Evolutionary conservation across 2,888 invertebrate genomes (phyloP).

Genomic region (Campaea margaritaria): DNA sequence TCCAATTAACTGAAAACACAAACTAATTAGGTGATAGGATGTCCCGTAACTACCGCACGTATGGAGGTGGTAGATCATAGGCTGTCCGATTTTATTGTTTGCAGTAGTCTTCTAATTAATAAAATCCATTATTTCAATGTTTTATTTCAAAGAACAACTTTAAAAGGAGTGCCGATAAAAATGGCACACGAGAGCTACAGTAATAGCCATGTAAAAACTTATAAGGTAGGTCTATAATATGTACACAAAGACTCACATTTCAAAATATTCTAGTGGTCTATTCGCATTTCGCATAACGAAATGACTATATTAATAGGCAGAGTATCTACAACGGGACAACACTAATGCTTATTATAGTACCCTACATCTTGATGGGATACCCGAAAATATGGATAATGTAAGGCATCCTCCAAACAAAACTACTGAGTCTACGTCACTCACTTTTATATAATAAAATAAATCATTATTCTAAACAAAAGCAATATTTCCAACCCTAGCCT

Average conservation of each 20-base stretch:
- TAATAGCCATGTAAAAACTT: slow-evolving; percentile 75
- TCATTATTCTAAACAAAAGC: slow-evolving; percentile 11
- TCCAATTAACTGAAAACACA: too few relatives aligned
- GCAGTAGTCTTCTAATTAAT: too few relatives aligned
- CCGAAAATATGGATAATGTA: not conserved
- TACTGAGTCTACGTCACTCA: not conserved
- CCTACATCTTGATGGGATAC: slow-evolving; percentile 2
- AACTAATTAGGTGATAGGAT: too few relatives aligned
- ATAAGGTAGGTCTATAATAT: slow-evolving; percentile 54
- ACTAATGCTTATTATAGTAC: slow-evolving; percentile 1
- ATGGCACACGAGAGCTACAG: slow-evolving; percentile 69
- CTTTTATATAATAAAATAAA: slow-evolving; percentile 6
- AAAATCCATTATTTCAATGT: slow-evolving; percentile 33
- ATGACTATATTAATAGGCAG: slow-evolving; percentile 29
- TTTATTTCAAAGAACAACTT: slow-evolving; percentile 68
- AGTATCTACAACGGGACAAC: slow-evolving; percentile 8
- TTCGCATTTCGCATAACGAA: slow-evolving; percentile 31
- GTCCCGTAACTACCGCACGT: too few relatives aligned
- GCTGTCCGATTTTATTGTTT: too few relatives aligned
- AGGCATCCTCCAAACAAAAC: slow-evolving; percentile 3
- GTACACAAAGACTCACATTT: slow-evolving; percentile 65
- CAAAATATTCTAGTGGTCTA: slow-evolving; percentile 44
- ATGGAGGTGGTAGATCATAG: too few relatives aligned
- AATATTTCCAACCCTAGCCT: slow-evolving; percentile 4
- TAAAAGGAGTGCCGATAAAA: slow-evolving; percentile 69